A percentile compares a stretch with the other conserved stretches of the same genome.
Conservation (phyloP, 2,113 vertebrate genomes). For the Galbula dea region DNA sequence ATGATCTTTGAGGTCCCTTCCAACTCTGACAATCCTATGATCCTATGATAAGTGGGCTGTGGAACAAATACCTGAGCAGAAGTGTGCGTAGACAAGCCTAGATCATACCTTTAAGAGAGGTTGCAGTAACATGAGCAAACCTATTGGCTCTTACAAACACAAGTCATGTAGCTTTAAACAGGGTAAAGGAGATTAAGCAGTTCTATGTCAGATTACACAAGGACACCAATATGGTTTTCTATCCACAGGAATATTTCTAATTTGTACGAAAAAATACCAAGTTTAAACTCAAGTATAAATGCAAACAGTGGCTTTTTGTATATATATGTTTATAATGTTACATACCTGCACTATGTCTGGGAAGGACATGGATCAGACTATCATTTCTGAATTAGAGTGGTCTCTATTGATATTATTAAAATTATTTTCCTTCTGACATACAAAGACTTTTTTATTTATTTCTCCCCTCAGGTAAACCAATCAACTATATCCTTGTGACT, state of each 20-base stretch:
- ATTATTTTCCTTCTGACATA: not conserved
- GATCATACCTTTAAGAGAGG: not conserved
- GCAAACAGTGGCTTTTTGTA: not conserved
- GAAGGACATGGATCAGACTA: not conserved
- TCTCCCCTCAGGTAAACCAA: not conserved
- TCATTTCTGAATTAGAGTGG: not conserved
- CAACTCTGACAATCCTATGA: too few species aligned
- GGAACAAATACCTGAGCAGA: not conserved
- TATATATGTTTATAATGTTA: not conserved
- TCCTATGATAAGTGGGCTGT: too few species aligned
- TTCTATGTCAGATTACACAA: not conserved
- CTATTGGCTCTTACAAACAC: not conserved
- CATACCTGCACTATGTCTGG: not conserved
- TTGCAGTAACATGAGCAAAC: not conserved
- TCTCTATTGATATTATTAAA: not conserved
- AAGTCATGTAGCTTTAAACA: not conserved
- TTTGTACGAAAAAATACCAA: not conserved
- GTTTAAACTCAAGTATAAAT: not conserved
- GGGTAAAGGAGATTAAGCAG: not conserved
- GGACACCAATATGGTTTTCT: not conserved
- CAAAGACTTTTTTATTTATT: not conserved
- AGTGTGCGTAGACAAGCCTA: not conserved
- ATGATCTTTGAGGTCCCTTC: too few species aligned
- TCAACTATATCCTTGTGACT: not conserved
- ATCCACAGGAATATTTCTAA: not conserved